These are phyloP conservation scores for Pluvianellus socialis DNA, from an alignment of 2,113 vertebrate genomes.

Conservation along the genomic window DNA sequence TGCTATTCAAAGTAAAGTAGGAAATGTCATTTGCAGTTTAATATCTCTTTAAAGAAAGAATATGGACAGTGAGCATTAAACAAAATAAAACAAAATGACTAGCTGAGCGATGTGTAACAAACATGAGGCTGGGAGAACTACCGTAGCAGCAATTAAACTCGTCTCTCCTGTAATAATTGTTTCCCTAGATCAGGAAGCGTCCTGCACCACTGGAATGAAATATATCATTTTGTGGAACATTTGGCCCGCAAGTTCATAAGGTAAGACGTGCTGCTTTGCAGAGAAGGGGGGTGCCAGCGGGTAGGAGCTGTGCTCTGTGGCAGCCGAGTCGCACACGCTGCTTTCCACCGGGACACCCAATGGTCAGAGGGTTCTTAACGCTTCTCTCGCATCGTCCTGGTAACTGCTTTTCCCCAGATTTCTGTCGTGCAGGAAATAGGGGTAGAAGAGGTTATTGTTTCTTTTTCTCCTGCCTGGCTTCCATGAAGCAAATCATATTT, in stretches of 20 bases:
- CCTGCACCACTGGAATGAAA: conserved; percentile 95
- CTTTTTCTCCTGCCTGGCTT: not conserved
- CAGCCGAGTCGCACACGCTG: not conserved
- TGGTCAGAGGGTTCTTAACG: no score
- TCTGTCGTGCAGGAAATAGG: not conserved
- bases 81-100: not conserved
- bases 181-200: conserved; percentile 92
- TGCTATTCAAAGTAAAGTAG: not conserved
- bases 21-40: not conserved
- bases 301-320: not conserved
- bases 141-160: not conserved
- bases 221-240: conserved; percentile 95
- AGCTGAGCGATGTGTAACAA: not conserved
- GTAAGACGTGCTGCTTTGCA: conserved; percentile 69
- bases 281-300: not conserved
- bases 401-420: not conserved
- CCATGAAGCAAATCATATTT: rapidly evolving
- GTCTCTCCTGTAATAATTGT: not conserved
- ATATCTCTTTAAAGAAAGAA: not conserved
- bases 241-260: conserved; percentile 95
- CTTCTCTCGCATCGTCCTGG: not conserved
- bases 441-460: not conserved
- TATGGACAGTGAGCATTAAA: not conserved
- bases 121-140: not conserved
- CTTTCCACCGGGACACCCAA: not conserved